Percentiles rank a stretch among this genome's conserved stretches.
Conservation (phyloP, 2,113 vertebrate species). For the Myrmecophaga tridactyla region DNA sequence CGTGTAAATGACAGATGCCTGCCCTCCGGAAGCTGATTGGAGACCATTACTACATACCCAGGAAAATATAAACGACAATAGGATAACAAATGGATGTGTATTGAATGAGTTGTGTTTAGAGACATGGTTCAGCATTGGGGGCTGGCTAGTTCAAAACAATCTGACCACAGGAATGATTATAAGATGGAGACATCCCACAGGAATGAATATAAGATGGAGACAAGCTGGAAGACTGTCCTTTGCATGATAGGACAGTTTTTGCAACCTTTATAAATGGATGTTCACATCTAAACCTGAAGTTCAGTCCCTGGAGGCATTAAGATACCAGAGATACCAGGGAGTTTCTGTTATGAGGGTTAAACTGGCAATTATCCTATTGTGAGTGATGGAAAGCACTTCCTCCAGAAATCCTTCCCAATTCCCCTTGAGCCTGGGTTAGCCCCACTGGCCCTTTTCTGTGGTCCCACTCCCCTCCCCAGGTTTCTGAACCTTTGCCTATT, state of each 20-base stretch:
- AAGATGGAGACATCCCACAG: neutral
- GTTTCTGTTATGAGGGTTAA: neutral
- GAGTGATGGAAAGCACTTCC: neutral
- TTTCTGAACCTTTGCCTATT: neutral
- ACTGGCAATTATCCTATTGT: neutral
- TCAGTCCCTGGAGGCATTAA: neutral
- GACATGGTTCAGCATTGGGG: neutral
- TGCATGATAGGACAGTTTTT: too few relatives aligned
- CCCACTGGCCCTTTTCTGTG: neutral
- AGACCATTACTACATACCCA: neutral
- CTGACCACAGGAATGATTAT: constrained; percentile 28
- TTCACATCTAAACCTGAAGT: neutral
- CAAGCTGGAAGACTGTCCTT: neutral
- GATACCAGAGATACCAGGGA: neutral
- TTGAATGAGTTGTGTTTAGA: neutral
- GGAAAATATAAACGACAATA: neutral
- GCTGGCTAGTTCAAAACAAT: neutral
- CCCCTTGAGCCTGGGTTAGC: neutral
- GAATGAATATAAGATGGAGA: neutral
- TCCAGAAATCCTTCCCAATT: neutral
- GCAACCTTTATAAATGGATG: too few relatives aligned
- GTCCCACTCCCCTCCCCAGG: neutral
- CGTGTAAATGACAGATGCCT: neutral
- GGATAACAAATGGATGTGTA: neutral
- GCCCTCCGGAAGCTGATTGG: neutral